Base-by-base conservation (phyloP, 2,797 vertebrate species). In the Perdix hodgsoniae region DNA sequence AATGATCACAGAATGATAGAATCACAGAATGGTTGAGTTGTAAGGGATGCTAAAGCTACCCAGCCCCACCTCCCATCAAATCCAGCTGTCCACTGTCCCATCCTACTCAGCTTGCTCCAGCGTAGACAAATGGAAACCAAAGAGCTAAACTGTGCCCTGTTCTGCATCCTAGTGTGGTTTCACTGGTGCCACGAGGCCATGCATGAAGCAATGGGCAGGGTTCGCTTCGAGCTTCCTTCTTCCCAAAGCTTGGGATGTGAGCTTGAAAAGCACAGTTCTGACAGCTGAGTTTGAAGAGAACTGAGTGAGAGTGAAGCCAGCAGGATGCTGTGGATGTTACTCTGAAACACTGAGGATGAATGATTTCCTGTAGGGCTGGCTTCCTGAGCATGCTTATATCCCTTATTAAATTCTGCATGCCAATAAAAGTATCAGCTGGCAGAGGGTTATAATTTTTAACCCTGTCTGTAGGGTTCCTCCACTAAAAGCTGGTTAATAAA, bases 331-430 rank as follows among this genome's bases (percentile, higher is more conserved):
- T 72, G 67, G 63, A 74, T 60, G 49, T 76, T 76, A 33, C 74
- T 76, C 31, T 7, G 3, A 59, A 86, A 44, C 31, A 35, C 35
- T 47, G 8, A 88, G 37, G 71, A 61, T 65, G 76, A 84, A 84
- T 39, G 64, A 76, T 95, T 81, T 94, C 88, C 74, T 90, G 66
- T 35, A 67, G 81, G 40, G 24, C 44, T 88, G 71, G 50, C 39
- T 94, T 95, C 88, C 80, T 67, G 47, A 75, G 50, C 1, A 2
- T 39, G 31, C 4, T 50, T 42, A 33, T 64, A 31, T 52, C 66
- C 42, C 74, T 17, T 40, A 10, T 1, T 0, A 57, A 93, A 63
- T 90, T 63, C 70, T 31, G 27, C 26, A 2, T 0, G 8, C 22
- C 2, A 10, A 4, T 57, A 39, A 37, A 87, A 66, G 27, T 33